Evolutionary conservation across 1,140 invertebrate species (phyloP), one percentile per base, ranked within the genome.

Genomic region (Gryon sp.): DNA sequence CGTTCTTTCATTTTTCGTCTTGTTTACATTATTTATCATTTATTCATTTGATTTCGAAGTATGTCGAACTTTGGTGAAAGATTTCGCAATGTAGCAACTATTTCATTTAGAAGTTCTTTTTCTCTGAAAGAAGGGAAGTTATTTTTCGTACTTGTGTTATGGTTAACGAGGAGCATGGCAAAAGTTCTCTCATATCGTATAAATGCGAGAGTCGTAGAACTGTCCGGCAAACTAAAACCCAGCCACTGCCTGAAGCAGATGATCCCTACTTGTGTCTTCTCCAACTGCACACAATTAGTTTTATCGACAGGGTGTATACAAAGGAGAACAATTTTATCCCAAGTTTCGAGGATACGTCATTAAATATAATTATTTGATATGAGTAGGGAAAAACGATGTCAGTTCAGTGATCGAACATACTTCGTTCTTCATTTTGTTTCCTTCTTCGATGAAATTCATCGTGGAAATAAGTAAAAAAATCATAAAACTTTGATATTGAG

Each of bases 281-380:
- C 52, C 63, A 68, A 75, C 72, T 68, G 62, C 72, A 75, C 62
- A 57, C 72, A 68, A 75, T 75, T 75, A 75, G 72, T 68, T 75
- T 75, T 62, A 75, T 75, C 72, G 72, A 75, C 72, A 68, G 72
- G 40, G 24, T 75, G 26, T 75, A 68, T 63, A 75, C 40, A 46
- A 52, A 68, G 55, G 41, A 62, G 40, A 68, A 55, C 40, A 68
- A 62, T 62, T 62, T 28, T 14, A 15, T 26, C 28, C 32, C 4
- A 52, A 66, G 11, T 60, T 66, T 75, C 45, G 53, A 62, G 45
- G 32, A 66, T 26, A 38, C 60, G 60, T 66, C 62, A 75, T 75
- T 75, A 65, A 60, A 60, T 53, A 45, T 66, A 75, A 66, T 75
- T 60, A 75, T 75, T 66, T 60, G 46, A 38, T 60, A 66, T 55